phyloP scores from a whole-genome alignment of 1,140 invertebrate genomes.

The Argopecten irradians region DNA sequence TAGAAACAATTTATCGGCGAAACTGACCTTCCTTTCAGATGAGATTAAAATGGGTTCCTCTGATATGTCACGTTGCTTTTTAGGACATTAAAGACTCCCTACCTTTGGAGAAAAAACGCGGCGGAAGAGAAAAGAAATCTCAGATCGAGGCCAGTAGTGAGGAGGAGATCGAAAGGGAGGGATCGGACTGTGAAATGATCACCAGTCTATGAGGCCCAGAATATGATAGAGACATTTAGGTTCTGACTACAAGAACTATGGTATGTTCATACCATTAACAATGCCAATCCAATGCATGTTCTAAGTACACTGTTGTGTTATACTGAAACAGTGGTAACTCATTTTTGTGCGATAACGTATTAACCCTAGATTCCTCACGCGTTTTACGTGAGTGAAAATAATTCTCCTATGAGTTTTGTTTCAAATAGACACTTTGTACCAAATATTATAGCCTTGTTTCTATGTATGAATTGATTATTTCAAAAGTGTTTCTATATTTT shows the following conservation, averaged over 20 bases:
- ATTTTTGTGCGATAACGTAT: no score
- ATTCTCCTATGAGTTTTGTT: no score
- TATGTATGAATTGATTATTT: background rate
- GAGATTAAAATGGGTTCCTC: background rate
- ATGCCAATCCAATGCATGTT: background rate
- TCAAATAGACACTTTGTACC: background rate
- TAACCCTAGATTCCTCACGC: no score
- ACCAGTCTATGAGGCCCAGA: slow-evolving; percentile 24
- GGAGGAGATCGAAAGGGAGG: slow-evolving; percentile 35
- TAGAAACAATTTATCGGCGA: background rate
- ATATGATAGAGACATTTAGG: background rate
- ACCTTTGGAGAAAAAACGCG: slow-evolving; percentile 26
- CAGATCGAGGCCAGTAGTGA: slow-evolving; percentile 40
- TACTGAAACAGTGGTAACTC: background rate
- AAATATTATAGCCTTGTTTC: background rate
- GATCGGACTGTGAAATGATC: slow-evolving; percentile 47
- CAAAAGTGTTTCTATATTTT: background rate
- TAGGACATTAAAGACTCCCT: slow-evolving; percentile 34
- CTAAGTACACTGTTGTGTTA: no score
- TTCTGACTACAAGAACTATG: background rate
- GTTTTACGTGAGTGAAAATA: no score
- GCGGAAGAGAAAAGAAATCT: slow-evolving; percentile 31
- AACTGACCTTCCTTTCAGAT: background rate
- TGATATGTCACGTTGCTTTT: background rate
- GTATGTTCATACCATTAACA: background rate